Conservation (phyloP, 2,888 invertebrate genomes). For the Aporophyla lueneburgensis region DNA sequence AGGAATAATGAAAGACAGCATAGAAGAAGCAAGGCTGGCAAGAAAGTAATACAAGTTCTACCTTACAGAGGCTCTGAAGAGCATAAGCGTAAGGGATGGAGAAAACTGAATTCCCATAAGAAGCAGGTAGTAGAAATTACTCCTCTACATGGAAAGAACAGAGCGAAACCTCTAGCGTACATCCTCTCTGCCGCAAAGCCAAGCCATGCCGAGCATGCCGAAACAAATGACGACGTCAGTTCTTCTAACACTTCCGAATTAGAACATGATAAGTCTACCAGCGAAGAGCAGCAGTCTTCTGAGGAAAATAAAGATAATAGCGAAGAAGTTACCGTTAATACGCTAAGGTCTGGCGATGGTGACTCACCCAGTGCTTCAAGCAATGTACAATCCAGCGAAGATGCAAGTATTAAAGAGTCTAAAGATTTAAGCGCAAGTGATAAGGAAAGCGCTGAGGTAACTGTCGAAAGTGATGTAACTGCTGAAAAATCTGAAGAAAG, state of each 20-base stretch:
- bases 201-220: slow-evolving; percentile 21
- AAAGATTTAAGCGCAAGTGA: slow-evolving; percentile 28
- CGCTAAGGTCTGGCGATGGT: background rate
- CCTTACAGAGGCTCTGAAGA: slow-evolving; percentile 52
- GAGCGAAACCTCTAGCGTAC: slow-evolving; percentile 62
- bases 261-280: slow-evolving; percentile 50
- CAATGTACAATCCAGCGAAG: slow-evolving; percentile 32
- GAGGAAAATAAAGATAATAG: slow-evolving; percentile 32
- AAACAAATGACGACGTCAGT: slow-evolving; percentile 35
- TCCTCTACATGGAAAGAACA: slow-evolving; percentile 55
- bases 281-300: slow-evolving; percentile 48
- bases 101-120: slow-evolving; percentile 54
- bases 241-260: slow-evolving; percentile 38
- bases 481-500: slow-evolving; percentile 20
- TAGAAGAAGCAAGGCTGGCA: slow-evolving; percentile 9
- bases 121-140: slow-evolving; percentile 64
- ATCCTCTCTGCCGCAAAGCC: slow-evolving; percentile 59
- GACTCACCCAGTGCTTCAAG: slow-evolving; percentile 30
- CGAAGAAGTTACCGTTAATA: slow-evolving; percentile 19
- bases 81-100: slow-evolving; percentile 48
- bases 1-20: slow-evolving; percentile 21
- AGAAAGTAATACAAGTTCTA: slow-evolving; percentile 58
- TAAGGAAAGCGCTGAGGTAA: slow-evolving; percentile 25
- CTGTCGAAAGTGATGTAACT: slow-evolving; percentile 22
- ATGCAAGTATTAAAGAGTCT: slow-evolving; percentile 9